Evolutionary conservation across 2,113 vertebrate genomes (phyloP).

Genomic region (Hemichromis elongatus): DNA sequence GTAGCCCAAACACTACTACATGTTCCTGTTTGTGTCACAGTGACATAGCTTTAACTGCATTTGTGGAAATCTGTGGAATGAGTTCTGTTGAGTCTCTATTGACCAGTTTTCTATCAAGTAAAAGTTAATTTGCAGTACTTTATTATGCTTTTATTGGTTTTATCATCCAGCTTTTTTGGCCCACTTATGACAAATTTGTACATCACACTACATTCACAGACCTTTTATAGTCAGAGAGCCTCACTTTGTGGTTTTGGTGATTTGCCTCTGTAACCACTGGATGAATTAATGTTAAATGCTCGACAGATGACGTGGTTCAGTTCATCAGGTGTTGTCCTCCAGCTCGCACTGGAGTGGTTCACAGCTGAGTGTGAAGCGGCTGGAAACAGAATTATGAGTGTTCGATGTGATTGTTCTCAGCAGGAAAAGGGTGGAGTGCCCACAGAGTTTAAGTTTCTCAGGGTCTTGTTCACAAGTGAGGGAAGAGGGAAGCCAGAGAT

Average conservation of each 20-base stretch:
- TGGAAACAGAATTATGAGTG: neutral
- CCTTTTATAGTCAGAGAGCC: neutral
- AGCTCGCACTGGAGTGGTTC: neutral
- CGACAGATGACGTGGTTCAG: neutral
- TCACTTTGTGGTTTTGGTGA: neutral
- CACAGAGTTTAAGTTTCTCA: neutral
- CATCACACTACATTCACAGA: neutral
- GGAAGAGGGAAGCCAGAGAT: neutral
- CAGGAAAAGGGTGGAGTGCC: neutral
- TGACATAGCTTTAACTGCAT: neutral
- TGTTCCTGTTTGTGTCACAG: neutral
- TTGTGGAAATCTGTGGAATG: neutral
- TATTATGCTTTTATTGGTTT: neutral
- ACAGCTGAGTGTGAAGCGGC: neutral
- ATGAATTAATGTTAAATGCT: neutral
- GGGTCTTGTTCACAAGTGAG: neutral
- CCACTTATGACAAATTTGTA: neutral
- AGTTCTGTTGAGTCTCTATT: neutral
- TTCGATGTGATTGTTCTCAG: neutral
- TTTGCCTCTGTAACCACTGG: neutral
- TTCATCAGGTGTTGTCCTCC: neutral
- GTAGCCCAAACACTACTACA: neutral
- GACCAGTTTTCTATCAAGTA: neutral
- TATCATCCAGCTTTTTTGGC: neutral
- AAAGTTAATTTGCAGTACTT: neutral